Base-by-base conservation (phyloP, 2,888 invertebrate species). In the Bombyx huttoni region DNA sequence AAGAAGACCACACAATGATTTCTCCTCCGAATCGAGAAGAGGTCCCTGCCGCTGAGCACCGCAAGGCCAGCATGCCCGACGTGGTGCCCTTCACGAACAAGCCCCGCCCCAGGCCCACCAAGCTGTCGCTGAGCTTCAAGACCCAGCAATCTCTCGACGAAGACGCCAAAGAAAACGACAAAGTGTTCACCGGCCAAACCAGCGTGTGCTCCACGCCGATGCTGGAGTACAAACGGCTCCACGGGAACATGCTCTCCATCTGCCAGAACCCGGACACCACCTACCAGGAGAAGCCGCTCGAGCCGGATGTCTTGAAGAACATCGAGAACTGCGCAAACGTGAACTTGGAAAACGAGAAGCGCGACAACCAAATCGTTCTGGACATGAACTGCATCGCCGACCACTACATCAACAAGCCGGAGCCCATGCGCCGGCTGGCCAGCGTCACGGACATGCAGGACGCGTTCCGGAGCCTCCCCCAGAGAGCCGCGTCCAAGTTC, bases 191-290 rank as follows among this genome's bases (percentile, higher is more conserved):
- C 8, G 91, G 92, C 12, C 93, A 93, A 58, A 94, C 94, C 0
- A 94, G 94, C 57, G 92, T 94, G 0, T 94, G 94, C 58, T 93
- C 93, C 0, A 95, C 95, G 0, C 95, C 95, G 0, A 91, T 94
- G 90, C 91, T 93, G 0, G 94, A 95, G 68, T 93, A 91, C 70
- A 93, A 94, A 73, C 89, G 94, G 1, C 69, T 95, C 7, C 93
- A 94, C 61, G 93, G 91, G 9, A 93, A 91, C 55, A 91, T 93
- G 47, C 86, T 94, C 59, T 93, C 94, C 0, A 94, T 95, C 62
- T 94, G 94, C 68, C 91, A 91, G 57, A 91, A 92, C 66, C 90
- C 91, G 0, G 90, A 90, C 49, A 87, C 62, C 0, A 68, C 91
- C 80, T 7, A 86, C 89, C 80, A 91, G 89, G 82, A 89, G 84